Evolutionary conservation across 2,797 vertebrate genomes (phyloP).

Genomic region (Pangasius krempfi): DNA sequence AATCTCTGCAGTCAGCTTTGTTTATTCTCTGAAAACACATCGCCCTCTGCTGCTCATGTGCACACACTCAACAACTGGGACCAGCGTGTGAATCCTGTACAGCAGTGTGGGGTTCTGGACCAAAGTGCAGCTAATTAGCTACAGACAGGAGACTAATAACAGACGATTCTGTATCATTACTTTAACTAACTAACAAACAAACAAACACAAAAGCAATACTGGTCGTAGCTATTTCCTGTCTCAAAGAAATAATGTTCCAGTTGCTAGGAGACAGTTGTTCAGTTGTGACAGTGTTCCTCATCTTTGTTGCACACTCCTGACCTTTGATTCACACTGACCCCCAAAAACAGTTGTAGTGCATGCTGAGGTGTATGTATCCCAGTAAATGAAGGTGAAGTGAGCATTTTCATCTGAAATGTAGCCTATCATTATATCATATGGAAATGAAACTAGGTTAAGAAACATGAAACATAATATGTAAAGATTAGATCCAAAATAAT

Average conservation of each 20-base stretch:
- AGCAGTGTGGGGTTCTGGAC: neutral
- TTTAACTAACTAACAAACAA: neutral
- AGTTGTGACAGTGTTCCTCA: too few species aligned
- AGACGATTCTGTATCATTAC: neutral
- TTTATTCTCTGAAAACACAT: neutral
- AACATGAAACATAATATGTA: neutral
- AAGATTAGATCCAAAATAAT: neutral
- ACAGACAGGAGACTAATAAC: neutral
- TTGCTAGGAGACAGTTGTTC: neutral
- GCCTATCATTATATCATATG: neutral
- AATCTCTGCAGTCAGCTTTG: conserved; percentile 19
- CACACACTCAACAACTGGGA: neutral
- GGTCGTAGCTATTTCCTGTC: neutral
- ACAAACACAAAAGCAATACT: neutral
- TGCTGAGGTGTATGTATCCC: neutral
- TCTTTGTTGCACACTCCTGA: neutral
- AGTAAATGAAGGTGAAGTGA: neutral
- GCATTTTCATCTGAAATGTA: neutral
- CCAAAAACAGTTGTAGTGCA: neutral
- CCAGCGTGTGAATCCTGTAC: neutral
- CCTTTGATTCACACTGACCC: neutral
- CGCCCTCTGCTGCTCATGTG: conserved; percentile 6
- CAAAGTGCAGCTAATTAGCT: neutral
- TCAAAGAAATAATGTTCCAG: neutral
- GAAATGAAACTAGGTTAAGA: neutral